A percentile compares a stretch with the other conserved stretches of the same genome.
These are phyloP conservation scores for Strigamia maritima DNA, from an alignment of 2,888 invertebrate genomes.

Conservation along the genomic window DNA sequence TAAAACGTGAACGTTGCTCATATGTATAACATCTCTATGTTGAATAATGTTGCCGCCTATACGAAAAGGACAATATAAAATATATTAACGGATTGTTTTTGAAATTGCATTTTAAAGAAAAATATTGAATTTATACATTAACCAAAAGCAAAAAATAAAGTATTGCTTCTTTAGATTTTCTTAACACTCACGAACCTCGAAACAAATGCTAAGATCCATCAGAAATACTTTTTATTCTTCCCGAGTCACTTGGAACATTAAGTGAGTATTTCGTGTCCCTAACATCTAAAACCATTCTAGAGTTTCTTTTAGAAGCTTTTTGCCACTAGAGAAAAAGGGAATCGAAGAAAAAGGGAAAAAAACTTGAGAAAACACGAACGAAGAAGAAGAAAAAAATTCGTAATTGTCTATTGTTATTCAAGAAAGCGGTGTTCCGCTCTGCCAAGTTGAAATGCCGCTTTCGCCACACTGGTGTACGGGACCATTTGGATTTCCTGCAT, in stretches of 20 bases:
- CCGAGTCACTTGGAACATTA: constrained; percentile 11
- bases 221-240: constrained; percentile 7
- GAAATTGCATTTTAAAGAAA: not conserved
- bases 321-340: not conserved
- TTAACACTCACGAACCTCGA: not conserved
- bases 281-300: constrained; percentile 21
- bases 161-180: not conserved
- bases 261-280: not conserved
- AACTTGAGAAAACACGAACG: constrained; percentile 2
- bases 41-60: constrained; percentile 35
- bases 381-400: not conserved
- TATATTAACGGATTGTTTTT: not conserved
- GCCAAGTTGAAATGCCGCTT: constrained; percentile 34
- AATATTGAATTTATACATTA: not conserved
- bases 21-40: constrained; percentile 35
- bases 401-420: constrained; percentile 34
- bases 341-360: not conserved
- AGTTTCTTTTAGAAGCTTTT: constrained; percentile 29
- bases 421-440: constrained; percentile 32
- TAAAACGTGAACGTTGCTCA: constrained; percentile 35
- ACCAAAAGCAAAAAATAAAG: not conserved
- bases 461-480: constrained; percentile 32
- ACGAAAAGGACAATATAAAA: not conserved
- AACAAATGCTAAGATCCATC: constrained; percentile 7
- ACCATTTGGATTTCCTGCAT: constrained; percentile 27